A percentile compares a stretch with the other conserved stretches of the same genome.
Conservation (phyloP, 2,888 invertebrate species). For the Conomelus anceps region DNA sequence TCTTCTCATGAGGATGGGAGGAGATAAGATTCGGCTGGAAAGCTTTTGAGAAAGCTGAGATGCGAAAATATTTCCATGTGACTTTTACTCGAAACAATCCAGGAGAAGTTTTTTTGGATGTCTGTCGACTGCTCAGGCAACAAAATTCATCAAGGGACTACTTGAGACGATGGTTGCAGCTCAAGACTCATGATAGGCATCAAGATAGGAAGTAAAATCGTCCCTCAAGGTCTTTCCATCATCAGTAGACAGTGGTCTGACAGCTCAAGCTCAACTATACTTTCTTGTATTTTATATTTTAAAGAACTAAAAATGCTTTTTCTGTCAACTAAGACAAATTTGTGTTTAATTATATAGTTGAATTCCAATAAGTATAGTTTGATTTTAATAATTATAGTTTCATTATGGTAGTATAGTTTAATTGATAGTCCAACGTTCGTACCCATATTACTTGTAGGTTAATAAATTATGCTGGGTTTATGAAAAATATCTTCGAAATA, state of each 20-base stretch:
- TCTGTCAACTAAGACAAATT: too few relatives aligned
- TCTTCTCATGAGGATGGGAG: neutral
- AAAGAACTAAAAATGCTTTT: too few relatives aligned
- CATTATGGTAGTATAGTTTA: too few relatives aligned
- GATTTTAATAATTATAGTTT: too few relatives aligned
- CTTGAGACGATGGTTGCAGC: neutral
- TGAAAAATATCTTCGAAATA: too few relatives aligned
- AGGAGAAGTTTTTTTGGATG: neutral
- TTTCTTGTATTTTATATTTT: too few relatives aligned
- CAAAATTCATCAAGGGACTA: neutral
- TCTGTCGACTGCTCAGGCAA: neutral
- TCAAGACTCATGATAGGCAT: neutral
- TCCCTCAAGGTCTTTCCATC: neutral
- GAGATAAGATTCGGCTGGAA: neutral
- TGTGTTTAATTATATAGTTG: too few relatives aligned
- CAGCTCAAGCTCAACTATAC: too few relatives aligned
- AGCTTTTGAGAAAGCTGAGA: neutral
- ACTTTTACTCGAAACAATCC: neutral
- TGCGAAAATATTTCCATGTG: neutral
- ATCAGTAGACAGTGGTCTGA: neutral
- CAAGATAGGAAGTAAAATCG: neutral
- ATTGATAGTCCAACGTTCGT: too few relatives aligned
- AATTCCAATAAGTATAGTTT: too few relatives aligned
- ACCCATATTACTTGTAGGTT: too few relatives aligned
- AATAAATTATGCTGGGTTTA: too few relatives aligned